A percentile compares a stretch with the other conserved stretches of the same genome.
Conservation (phyloP, 2,797 vertebrate species). For the Gymnodraco acuticeps region DNA sequence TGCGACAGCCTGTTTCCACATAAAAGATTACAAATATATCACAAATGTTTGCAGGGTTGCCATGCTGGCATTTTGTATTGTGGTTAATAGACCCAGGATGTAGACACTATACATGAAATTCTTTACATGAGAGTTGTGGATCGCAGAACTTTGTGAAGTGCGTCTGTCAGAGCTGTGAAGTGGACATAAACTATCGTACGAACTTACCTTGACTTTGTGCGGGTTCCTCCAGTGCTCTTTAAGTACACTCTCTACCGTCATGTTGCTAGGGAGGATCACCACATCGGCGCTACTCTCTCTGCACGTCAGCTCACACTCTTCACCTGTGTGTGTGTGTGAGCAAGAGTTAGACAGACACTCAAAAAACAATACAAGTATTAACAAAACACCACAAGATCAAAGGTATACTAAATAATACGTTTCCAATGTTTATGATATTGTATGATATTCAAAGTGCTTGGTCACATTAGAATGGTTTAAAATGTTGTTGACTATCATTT, state of each 20-base stretch:
- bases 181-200: constrained; percentile 51
- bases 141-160: constrained; percentile 74
- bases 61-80: constrained; percentile 58
- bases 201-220: constrained; percentile 92
- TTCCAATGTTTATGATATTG: constrained; percentile 14
- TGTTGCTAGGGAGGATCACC: constrained; percentile 91
- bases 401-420: constrained; percentile 9
- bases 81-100: constrained; percentile 61
- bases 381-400: constrained; percentile 24
- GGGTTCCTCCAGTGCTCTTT: constrained; percentile 95
- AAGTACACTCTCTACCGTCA: constrained; percentile 88
- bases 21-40: constrained; percentile 44
- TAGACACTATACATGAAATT: constrained; percentile 74
- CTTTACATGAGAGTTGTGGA: constrained; percentile 63
- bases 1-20: constrained; percentile 27
- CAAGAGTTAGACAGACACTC: constrained; percentile 13
- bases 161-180: constrained; percentile 66
- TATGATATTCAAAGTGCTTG: constrained; percentile 9
- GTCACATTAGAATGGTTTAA: constrained; percentile 13
- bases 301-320: constrained; percentile 93
- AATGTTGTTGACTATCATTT: constrained; percentile 17
- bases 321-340: constrained; percentile 81
- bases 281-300: constrained; percentile 92
- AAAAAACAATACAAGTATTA: constrained; percentile 19
- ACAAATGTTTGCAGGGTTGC: constrained; percentile 57